Evolutionary conservation across 2,797 vertebrate genomes (phyloP).

Genomic region (Pseudochirops corinnae): DNA sequence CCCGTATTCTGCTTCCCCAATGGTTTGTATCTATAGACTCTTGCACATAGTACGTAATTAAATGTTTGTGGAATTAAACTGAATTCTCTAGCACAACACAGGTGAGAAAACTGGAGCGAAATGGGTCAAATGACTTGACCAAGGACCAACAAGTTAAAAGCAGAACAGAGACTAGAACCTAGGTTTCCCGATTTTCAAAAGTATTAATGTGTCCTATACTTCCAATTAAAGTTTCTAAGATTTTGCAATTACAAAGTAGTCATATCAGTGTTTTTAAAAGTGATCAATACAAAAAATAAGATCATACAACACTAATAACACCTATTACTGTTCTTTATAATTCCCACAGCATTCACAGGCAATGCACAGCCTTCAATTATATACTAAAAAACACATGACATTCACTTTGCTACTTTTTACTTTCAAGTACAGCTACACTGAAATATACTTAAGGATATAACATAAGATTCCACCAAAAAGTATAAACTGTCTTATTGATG

Average conservation of each 20-base stretch:
- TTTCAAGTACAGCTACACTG: not conserved
- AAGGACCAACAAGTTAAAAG: not conserved
- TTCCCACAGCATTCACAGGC: not conserved
- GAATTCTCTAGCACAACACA: not conserved
- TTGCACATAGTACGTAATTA: not conserved
- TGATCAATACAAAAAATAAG: not conserved
- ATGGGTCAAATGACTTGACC: not conserved
- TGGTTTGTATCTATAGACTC: not conserved
- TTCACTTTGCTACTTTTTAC: not conserved
- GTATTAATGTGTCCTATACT: not conserved
- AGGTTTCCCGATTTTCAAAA: conserved; percentile 8
- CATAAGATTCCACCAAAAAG: not conserved
- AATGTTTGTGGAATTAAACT: not conserved
- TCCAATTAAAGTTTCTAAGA: not conserved
- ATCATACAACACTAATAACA: not conserved
- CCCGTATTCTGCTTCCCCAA: not conserved
- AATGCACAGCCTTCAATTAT: not conserved
- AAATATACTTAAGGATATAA: not conserved
- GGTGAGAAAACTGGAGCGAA: not conserved
- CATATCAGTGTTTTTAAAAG: not conserved
- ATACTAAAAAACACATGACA: not conserved
- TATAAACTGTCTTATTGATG: not conserved
- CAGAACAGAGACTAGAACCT: not conserved
- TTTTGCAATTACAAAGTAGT: not conserved
- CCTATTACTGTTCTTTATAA: not conserved